Conservation (phyloP, 2,797 vertebrate genomes). For the Coreius guichenoti region DNA sequence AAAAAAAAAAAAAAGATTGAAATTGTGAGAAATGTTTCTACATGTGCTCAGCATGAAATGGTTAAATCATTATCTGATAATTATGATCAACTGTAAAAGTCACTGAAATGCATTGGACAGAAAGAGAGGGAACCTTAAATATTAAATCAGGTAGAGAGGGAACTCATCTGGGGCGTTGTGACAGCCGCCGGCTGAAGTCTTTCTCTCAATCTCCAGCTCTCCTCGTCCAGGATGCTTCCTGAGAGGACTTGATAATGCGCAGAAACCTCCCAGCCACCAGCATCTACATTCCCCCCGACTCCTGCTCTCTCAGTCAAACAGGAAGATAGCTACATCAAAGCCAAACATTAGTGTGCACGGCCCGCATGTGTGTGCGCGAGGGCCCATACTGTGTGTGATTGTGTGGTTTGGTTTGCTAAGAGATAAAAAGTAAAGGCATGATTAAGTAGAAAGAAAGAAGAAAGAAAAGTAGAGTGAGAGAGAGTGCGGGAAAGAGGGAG, state of each 20-base stretch:
- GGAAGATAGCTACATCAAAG: slow-evolving; percentile 60
- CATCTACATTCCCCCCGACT: slow-evolving; percentile 55
- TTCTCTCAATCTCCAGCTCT: slow-evolving; percentile 18
- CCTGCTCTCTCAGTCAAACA: slow-evolving; percentile 54
- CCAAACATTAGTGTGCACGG: slow-evolving; percentile 48
- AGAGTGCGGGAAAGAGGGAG: slow-evolving; percentile 24
- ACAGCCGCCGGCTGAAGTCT: slow-evolving; percentile 56
- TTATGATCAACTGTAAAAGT: background rate
- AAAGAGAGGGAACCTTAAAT: background rate
- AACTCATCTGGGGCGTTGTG: background rate
- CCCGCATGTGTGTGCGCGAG: slow-evolving; percentile 10
- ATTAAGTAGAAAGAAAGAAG: slow-evolving; percentile 44
- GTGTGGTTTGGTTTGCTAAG: slow-evolving; percentile 36
- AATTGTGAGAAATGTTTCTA: too few relatives aligned
- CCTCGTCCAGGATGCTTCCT: slow-evolving; percentile 60
- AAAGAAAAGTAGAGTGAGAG: slow-evolving; percentile 47
- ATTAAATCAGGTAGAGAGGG: slow-evolving; percentile 10
- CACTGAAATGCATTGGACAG: background rate
- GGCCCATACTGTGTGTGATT: slow-evolving; percentile 1
- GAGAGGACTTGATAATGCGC: slow-evolving; percentile 64
- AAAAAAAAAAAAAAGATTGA: too few relatives aligned
- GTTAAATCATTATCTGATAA: background rate
- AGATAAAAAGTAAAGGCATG: slow-evolving; percentile 43
- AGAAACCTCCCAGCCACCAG: slow-evolving; percentile 58
- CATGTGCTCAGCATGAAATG: background rate